These are phyloP conservation scores for Rhagonycha fulva DNA, from an alignment of 2,888 invertebrate genomes.

Conservation along the genomic window DNA sequence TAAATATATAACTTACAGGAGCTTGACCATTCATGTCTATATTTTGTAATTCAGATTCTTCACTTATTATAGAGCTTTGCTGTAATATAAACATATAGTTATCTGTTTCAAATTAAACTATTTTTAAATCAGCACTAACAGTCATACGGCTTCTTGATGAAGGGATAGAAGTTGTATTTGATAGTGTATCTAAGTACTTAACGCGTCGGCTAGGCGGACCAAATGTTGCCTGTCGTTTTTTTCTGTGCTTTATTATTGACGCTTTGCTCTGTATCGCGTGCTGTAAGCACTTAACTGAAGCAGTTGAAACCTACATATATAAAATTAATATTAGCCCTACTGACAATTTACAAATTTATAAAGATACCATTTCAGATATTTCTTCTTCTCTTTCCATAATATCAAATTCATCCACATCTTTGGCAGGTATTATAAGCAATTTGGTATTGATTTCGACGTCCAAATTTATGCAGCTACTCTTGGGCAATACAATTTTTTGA, in stretches of 20 bases:
- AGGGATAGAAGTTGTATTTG: neutral
- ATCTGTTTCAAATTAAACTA: neutral
- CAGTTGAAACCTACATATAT: constrained; percentile 9
- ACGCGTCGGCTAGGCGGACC: neutral
- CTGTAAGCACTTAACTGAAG: constrained; percentile 9
- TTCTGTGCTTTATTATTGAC: neutral
- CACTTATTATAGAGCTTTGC: neutral
- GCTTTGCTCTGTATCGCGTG: neutral
- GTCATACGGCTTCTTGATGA: constrained; percentile 3
- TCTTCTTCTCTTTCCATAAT: constrained; percentile 57
- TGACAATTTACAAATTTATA: neutral
- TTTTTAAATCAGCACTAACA: no score
- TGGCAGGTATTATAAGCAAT: constrained; percentile 55
- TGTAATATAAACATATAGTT: neutral
- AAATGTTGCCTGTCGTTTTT: neutral
- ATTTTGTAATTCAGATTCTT: neutral
- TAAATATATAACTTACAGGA: neutral
- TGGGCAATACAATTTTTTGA: constrained; percentile 44
- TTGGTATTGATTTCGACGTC: constrained; percentile 54
- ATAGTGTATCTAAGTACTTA: constrained; percentile 4
- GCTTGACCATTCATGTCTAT: neutral
- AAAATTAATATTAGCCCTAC: neutral
- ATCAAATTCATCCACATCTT: constrained; percentile 58
- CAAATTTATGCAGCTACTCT: constrained; percentile 45
- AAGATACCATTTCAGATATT: constrained; percentile 51